Percentiles rank a stretch among this genome's conserved stretches.
phyloP scores from a whole-genome alignment of 2,888 invertebrate genomes.

The Frankliniella fusca region DNA sequence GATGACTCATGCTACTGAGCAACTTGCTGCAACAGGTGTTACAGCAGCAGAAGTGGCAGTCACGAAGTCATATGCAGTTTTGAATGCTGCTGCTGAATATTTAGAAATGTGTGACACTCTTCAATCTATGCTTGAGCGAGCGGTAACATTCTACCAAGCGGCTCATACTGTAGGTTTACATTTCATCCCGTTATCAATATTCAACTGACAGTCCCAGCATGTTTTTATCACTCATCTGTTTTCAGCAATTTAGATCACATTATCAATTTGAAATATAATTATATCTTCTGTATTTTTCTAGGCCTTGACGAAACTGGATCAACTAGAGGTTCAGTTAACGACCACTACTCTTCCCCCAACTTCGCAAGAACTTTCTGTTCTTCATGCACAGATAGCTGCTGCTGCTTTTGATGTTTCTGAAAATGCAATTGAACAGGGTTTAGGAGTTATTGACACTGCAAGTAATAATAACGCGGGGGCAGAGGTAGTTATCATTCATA shows the following conservation, averaged over 20 bases:
- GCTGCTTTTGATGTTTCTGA: slow-evolving; percentile 64
- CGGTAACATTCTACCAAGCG: slow-evolving; percentile 66
- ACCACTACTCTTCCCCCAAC: slow-evolving; percentile 60
- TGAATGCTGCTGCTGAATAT: slow-evolving; percentile 65
- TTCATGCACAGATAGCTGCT: slow-evolving; percentile 62
- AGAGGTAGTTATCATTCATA: slow-evolving; percentile 47
- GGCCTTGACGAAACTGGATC: slow-evolving; percentile 67
- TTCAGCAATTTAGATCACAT: neutral
- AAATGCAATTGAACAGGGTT: slow-evolving; percentile 66
- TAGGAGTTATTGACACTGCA: slow-evolving; percentile 64
- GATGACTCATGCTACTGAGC: slow-evolving; percentile 73
- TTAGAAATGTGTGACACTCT: slow-evolving; percentile 66
- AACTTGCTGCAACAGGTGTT: slow-evolving; percentile 64
- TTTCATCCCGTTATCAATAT: neutral
- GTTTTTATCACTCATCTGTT: slow-evolving; percentile 28
- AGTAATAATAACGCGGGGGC: slow-evolving; percentile 61
- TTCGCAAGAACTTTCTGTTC: slow-evolving; percentile 62
- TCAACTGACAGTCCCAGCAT: neutral
- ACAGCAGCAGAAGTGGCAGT: slow-evolving; percentile 66
- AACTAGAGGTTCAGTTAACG: slow-evolving; percentile 67
- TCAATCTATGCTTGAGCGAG: slow-evolving; percentile 61
- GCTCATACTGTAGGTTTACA: slow-evolving; percentile 57
- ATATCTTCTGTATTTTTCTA: slow-evolving; percentile 44
- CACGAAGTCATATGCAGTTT: slow-evolving; percentile 61
- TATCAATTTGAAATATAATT: slow-evolving; percentile 14